Base-by-base conservation (phyloP, 2,113 vertebrate species). In the Mionectes macconnelli region DNA sequence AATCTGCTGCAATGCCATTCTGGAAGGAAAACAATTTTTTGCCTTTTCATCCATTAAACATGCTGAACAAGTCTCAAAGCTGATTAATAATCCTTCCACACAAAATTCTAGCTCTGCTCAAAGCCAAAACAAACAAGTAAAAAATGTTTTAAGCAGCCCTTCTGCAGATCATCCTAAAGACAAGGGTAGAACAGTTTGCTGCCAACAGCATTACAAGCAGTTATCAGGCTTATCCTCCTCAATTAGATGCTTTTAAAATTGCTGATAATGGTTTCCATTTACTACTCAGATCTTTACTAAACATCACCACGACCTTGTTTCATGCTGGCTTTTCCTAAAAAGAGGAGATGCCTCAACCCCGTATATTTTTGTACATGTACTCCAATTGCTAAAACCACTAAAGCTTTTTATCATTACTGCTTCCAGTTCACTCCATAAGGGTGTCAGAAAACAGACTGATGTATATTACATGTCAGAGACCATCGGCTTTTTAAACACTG, bases 51-150 rank as follows among this genome's bases (percentile, higher is more conserved):
- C 50, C 83, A 53, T 66, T 83, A 84, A 91, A 89, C 19, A 95
- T 27, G 35, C 75, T 89, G 42, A 91, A 91, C 53, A 79, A 94
- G 49, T 76, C 90, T 93, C 70, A 53, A 67, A 91, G 57, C n/a
- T 93, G 75, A 91, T 94, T 90, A 96, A 94, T 73, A 85, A 90
- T 85, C 79, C 62, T 76, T 52, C 62, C 67, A 83, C 70, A 83
- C 31, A 85, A 82, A 88, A 77, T 76, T 56, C 72, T 62, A 83
- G 28, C 55, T 74, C 47, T 83, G 37, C 50, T 93, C 53, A 66
- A 50, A 88, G 96, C 88, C 96, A 95, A 96, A 95, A 80, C 49
- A 96, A 95, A 90, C 82, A 95, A 76, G 70, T 22, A 76, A 89
- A 82, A 89, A 94, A 44, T 2, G 37, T 63, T 92, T 88, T 53